Evolutionary conservation across 1,140 invertebrate genomes (phyloP).

Genomic region (Scaptodrosophila lebanonensis): DNA sequence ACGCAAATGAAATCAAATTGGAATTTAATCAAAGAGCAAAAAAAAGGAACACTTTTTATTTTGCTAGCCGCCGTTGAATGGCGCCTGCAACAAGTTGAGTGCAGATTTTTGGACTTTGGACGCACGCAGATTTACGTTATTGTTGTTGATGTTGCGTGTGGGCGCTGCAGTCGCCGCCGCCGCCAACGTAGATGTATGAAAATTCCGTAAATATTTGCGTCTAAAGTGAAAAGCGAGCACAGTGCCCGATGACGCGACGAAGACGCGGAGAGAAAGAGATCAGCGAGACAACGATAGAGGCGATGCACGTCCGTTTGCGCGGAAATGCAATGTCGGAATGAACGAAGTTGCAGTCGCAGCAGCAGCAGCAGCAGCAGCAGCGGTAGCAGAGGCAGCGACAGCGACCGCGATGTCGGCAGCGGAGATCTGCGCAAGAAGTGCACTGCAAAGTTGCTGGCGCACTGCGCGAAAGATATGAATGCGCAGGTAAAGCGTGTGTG

Average conservation of each 20-base stretch:
- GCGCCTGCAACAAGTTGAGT: slow-evolving; percentile 5
- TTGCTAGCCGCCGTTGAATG: background rate
- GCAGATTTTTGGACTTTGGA: background rate
- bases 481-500: background rate
- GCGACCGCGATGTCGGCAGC: background rate
- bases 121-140: background rate
- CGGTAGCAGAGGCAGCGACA: slow-evolving; percentile 14
- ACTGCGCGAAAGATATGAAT: background rate
- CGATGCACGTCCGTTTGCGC: slow-evolving; percentile 50
- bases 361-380: background rate
- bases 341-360: slow-evolving; percentile 31
- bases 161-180: background rate
- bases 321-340: slow-evolving; percentile 55
- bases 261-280: background rate
- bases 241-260: slow-evolving; percentile 22
- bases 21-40: slow-evolving; percentile 2
- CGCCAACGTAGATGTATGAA: background rate
- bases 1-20: slow-evolving; percentile 8
- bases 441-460: slow-evolving; percentile 18
- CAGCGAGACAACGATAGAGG: slow-evolving; percentile 22
- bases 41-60: background rate
- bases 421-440: slow-evolving; percentile 16
- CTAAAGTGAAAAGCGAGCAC: slow-evolving; percentile 39
- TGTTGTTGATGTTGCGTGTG: background rate
- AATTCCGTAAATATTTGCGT: slow-evolving; percentile 41